phyloP scores from a whole-genome alignment of 2,888 invertebrate species.

The Apodemia mormo region DNA sequence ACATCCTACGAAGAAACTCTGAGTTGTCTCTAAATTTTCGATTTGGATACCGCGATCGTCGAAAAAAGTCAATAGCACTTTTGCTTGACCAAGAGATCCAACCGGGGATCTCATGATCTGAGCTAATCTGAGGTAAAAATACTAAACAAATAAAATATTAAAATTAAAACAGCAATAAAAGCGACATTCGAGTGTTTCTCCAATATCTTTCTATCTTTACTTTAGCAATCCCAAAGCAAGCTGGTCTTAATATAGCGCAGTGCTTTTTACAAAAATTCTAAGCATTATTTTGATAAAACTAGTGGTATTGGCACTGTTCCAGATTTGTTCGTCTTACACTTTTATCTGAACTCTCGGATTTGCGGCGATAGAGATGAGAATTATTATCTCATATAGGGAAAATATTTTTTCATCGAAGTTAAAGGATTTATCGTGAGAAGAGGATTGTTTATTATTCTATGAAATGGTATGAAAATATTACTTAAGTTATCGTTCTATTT shows the following conservation, averaged over 20 bases:
- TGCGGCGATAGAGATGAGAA: constrained; percentile 2
- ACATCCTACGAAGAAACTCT: too few relatives aligned
- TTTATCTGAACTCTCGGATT: background rate
- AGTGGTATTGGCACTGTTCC: constrained; percentile 1
- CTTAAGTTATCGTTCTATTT: background rate
- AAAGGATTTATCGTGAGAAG: background rate
- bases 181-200: background rate
- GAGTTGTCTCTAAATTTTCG: too few relatives aligned
- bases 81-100: too few relatives aligned
- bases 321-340: constrained; percentile 1
- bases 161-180: background rate
- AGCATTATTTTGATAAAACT: constrained; percentile 10
- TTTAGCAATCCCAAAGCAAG: background rate
- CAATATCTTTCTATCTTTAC: background rate
- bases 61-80: too few relatives aligned
- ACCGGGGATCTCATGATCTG: too few relatives aligned
- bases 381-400: background rate
- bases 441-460: background rate
- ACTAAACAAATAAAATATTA: background rate
- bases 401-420: background rate
- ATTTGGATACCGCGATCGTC: too few relatives aligned
- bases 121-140: background rate
- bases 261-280: constrained; percentile 11
- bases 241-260: constrained; percentile 6
- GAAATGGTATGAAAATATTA: background rate